Percentiles rank a stretch among this genome's conserved stretches.
Evolutionary conservation across 2,797 vertebrate species (phyloP).

Genomic region (Apogon hyalosoma): DNA sequence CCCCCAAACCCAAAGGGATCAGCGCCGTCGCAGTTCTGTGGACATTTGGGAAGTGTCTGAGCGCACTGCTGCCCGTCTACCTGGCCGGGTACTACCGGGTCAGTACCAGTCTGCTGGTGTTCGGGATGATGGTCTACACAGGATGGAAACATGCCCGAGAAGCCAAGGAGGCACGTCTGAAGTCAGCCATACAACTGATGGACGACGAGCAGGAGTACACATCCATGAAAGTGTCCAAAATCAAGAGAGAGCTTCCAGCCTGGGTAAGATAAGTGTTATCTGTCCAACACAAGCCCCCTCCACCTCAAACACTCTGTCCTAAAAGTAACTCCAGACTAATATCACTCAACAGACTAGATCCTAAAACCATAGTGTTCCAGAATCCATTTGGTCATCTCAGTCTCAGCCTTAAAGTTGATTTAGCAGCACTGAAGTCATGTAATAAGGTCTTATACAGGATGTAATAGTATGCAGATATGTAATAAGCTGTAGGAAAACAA

Average conservation of each 20-base stretch:
- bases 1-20: constrained; percentile 51
- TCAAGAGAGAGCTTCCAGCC: constrained; percentile 80
- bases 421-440: background rate
- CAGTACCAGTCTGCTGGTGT: constrained; percentile 83
- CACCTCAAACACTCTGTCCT: background rate
- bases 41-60: constrained; percentile 87
- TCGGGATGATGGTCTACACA: constrained; percentile 86
- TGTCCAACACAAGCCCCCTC: background rate
- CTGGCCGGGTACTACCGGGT: constrained; percentile 87
- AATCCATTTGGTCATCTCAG: constrained; percentile 1
- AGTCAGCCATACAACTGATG: constrained; percentile 77
- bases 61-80: constrained; percentile 85
- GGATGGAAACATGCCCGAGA: constrained; percentile 87
- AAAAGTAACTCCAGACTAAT: background rate
- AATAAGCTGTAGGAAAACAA: background rate
- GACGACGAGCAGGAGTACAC: constrained; percentile 74
- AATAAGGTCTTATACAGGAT: too few species aligned
- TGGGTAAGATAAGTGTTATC: constrained; percentile 79
- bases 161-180: constrained; percentile 82
- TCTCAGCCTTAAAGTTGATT: background rate
- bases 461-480: background rate
- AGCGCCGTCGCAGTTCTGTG: constrained; percentile 83
- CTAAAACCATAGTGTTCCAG: background rate
- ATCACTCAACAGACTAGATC: background rate
- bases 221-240: constrained; percentile 60